A percentile compares a stretch with the other conserved stretches of the same genome.
These are phyloP conservation scores for Eptesicus fuscus DNA, from an alignment of 2,113 vertebrate species.

Conservation along the genomic window DNA sequence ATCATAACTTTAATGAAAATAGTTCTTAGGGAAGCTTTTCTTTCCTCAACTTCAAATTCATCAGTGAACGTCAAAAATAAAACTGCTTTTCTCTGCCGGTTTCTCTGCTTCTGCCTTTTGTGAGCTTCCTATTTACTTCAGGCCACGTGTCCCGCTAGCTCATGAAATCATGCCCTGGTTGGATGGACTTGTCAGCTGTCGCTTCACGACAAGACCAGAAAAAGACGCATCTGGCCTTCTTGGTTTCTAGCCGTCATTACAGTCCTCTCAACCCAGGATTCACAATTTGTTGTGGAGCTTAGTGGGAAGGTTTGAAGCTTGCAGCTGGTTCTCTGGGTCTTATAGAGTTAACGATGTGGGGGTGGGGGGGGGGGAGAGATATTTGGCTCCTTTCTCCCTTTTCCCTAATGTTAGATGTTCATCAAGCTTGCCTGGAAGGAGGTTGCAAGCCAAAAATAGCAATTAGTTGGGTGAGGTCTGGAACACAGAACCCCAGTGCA, in stretches of 20 bases:
- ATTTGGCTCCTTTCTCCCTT: neutral
- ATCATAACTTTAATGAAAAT: neutral
- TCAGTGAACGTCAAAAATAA: neutral
- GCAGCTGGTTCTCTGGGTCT: constrained; percentile 45
- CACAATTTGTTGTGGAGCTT: neutral
- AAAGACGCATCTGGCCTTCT: neutral
- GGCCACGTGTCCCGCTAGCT: neutral
- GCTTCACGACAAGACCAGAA: neutral
- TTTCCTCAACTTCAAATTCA: constrained; percentile 4
- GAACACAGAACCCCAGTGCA: constrained; percentile 42
- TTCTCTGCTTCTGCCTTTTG: neutral
- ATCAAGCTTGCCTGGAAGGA: constrained; percentile 34
- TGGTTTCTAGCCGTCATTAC: neutral
- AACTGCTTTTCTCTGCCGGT: neutral
- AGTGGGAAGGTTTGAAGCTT: constrained; percentile 46
- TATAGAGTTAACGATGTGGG: neutral
- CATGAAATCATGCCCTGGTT: neutral
- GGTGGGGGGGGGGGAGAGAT: constrained; percentile 3
- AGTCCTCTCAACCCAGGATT: neutral
- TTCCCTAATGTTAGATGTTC: constrained; percentile 33
- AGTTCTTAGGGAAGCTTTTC: neutral
- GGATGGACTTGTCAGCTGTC: neutral
- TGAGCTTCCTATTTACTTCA: neutral
- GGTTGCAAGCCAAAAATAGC: neutral
- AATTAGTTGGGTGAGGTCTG: neutral